Percentiles rank a stretch among this genome's conserved stretches.
phyloP scores from a whole-genome alignment of 2,797 vertebrate genomes.

The Nannoperca australis region DNA sequence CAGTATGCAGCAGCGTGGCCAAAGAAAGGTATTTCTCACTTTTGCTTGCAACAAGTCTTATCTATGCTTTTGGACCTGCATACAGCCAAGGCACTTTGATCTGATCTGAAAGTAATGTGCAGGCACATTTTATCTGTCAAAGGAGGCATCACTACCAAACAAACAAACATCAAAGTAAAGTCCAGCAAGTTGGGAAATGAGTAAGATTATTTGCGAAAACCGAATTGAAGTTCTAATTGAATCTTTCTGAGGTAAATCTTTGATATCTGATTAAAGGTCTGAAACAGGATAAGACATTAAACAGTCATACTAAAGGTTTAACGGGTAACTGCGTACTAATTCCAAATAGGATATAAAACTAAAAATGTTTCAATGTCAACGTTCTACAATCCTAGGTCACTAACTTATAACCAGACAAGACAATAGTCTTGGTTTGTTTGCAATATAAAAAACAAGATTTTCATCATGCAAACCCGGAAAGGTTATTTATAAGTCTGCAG shows the following conservation, averaged over 20 bases:
- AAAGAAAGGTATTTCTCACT: constrained; percentile 21
- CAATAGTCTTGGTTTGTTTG: not conserved
- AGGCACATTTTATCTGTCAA: constrained; percentile 51
- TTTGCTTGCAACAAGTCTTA: constrained; percentile 52
- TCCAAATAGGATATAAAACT: constrained; percentile 1
- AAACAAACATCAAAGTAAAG: constrained; percentile 62
- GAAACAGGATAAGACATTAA: constrained; percentile 4
- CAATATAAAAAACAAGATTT: constrained; percentile 3
- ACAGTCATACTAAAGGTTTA: not conserved
- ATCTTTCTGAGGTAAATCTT: constrained; percentile 57
- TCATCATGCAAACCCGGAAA: not conserved
- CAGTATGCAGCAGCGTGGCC: constrained; percentile 20
- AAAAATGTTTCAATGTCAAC: not conserved
- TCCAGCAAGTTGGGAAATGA: constrained; percentile 49
- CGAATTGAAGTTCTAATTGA: constrained; percentile 68
- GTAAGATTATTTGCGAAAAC: constrained; percentile 72
- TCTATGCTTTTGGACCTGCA: constrained; percentile 62
- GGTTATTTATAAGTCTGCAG: not conserved
- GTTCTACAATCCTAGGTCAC: not conserved
- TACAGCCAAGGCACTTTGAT: constrained; percentile 61
- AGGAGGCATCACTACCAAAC: constrained; percentile 46
- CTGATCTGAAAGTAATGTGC: constrained; percentile 58
- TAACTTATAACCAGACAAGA: too few relatives aligned
- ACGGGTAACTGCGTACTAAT: not conserved
- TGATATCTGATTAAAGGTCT: constrained; percentile 41